Conservation (phyloP, 2,888 invertebrate species). For the Himalopsyche kuldschensis region DNA sequence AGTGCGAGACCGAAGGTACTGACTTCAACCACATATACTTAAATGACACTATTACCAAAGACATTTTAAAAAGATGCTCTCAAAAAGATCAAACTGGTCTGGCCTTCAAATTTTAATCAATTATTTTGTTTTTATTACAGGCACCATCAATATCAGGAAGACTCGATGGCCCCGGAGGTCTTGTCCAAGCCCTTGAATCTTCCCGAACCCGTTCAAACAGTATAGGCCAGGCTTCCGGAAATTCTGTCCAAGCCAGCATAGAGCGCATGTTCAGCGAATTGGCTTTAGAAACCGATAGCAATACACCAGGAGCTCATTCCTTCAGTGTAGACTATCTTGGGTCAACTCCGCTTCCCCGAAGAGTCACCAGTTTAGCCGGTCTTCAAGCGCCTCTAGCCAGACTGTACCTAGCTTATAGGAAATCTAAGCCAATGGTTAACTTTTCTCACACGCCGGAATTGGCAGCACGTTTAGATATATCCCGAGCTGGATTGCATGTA, state of each 20-base stretch:
- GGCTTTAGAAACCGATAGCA: slow-evolving; percentile 61
- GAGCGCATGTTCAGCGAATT: slow-evolving; percentile 83
- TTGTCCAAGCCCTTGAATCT: slow-evolving; percentile 16
- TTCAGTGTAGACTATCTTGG: slow-evolving; percentile 82
- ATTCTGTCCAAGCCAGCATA: slow-evolving; percentile 82
- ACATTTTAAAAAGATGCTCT: too few species aligned
- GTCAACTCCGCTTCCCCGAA: slow-evolving; percentile 74
- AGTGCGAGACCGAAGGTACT: slow-evolving; percentile 44
- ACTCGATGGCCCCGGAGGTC: slow-evolving; percentile 35
- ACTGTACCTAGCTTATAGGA: slow-evolving; percentile 68
- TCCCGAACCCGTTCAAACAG: slow-evolving; percentile 11
- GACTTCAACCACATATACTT: slow-evolving; percentile 41
- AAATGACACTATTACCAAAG: too few species aligned
- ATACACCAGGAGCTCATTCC: slow-evolving; percentile 60
- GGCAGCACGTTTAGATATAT: slow-evolving; percentile 66
- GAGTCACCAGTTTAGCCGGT: slow-evolving; percentile 80
- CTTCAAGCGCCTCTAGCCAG: slow-evolving; percentile 79
- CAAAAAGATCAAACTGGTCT: too few species aligned
- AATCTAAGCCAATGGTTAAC: slow-evolving; percentile 58
- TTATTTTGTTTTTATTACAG: slow-evolving; percentile 10
- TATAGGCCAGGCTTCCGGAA: slow-evolving; percentile 49
- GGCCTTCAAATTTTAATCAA: too few species aligned
- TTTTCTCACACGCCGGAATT: slow-evolving; percentile 27
- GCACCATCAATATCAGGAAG: slow-evolving; percentile 36
- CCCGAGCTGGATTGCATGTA: slow-evolving; percentile 72